Base-by-base conservation (phyloP, 2,888 invertebrate genomes). In the Ophioninae sp. region DNA sequence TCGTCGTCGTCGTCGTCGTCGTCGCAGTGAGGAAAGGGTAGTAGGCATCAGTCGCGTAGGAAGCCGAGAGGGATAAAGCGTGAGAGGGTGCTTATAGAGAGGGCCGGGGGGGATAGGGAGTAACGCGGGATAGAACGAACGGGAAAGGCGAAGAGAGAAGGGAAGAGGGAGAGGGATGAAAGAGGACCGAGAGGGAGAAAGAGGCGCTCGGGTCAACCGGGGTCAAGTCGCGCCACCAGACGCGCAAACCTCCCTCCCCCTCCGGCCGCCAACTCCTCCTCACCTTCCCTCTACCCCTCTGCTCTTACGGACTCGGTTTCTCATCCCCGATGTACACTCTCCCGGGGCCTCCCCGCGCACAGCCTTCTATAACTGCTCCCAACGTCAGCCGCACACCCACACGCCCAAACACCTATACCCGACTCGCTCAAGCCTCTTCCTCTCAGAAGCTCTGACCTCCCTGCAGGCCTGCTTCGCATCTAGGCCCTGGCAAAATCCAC, bases 171-270 rank as follows among this genome's bases (percentile, higher is more conserved):
- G 88, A 87, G 88, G 88, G 75, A 67, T 65, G 78, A 80, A 81
- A 82, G 82, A 79, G 82, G 85, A 71, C 77, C 22, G 78, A 61
- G 71, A 71, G 41, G 79, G 78, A 73, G 87, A 89, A 87, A 88
- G 90, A 89, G 87, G 88, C 88, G 89, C 90, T 91, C 92, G 92
- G 92, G 92, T 92, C 92, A 92, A 92, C 92, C 90, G 92, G 91
- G 92, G 92, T 92, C 92, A 92, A 92, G 92, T 92, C 91, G 92
- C 91, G 91, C 91, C 90, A 91, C 91, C 92, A 92, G 92, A 92
- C 92, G 92, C 92, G 92, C 92, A 92, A 90, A 89, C 91, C 90
- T 89, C 90, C 89, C 89, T 87, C 79, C 74, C 63, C 67, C 79
- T 76, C 86, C 87, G 85, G 81, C 39, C 91, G 89, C 88, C 90